A percentile compares a stretch with the other conserved stretches of the same genome.
These are phyloP conservation scores for Darevskia nairensis DNA, from an alignment of 2,797 vertebrate genomes.

Conservation along the genomic window DNA sequence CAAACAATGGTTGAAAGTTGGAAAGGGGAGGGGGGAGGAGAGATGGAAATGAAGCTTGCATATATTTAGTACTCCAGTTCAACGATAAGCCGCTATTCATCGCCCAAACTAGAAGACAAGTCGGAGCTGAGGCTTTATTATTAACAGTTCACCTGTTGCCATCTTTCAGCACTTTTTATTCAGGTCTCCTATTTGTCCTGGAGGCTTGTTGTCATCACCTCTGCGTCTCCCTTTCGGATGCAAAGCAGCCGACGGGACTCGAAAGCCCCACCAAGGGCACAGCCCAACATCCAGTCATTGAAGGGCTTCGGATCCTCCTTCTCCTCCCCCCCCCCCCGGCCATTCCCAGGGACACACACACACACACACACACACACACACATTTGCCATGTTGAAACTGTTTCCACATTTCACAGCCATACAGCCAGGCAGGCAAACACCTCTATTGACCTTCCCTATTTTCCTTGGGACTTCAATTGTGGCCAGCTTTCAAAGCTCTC, in stretches of 20 bases:
- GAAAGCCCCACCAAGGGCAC: fast-evolving
- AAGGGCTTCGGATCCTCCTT: not conserved
- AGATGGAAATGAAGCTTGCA: not conserved
- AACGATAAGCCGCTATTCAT: slow-evolving; percentile 69
- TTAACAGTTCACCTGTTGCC: slow-evolving; percentile 87
- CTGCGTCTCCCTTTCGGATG: slow-evolving; percentile 83
- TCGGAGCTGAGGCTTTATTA: slow-evolving; percentile 59
- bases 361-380: not conserved
- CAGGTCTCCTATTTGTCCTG: slow-evolving; percentile 75
- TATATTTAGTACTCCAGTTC: slow-evolving; percentile 40
- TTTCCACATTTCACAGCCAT: slow-evolving; percentile 73
- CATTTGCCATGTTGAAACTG: slow-evolving; percentile 62
- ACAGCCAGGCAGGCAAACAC: slow-evolving; percentile 74
- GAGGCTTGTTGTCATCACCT: slow-evolving; percentile 84
- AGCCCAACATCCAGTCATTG: fast-evolving
- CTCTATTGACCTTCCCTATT: slow-evolving; percentile 53
- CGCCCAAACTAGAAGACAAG: slow-evolving; percentile 5
- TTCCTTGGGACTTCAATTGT: slow-evolving; percentile 73
- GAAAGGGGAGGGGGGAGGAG: slow-evolving; percentile 13
- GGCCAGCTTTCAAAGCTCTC: slow-evolving; percentile 79
- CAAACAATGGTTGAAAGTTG: slow-evolving; percentile 59
- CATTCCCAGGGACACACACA: no score
- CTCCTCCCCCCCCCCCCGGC: not conserved
- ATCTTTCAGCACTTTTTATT: slow-evolving; percentile 87
- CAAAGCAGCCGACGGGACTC: slow-evolving; percentile 12